Base-by-base conservation (phyloP, 2,888 invertebrate species). In the Lymantria monacha region DNA sequence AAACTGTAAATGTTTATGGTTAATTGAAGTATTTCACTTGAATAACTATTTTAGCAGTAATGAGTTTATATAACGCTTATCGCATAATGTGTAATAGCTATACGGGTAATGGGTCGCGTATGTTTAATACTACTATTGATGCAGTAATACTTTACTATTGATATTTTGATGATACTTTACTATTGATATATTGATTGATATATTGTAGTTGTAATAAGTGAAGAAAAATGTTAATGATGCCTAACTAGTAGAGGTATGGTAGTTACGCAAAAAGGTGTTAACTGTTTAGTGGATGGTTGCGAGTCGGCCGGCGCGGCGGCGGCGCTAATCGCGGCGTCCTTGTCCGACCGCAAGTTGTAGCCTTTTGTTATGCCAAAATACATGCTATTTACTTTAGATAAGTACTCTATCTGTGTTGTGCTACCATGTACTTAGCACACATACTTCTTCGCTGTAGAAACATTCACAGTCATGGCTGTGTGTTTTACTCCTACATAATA, bases 251-350 rank as follows among this genome's bases (percentile, higher is more conserved):
- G 31, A 48, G 42, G 31, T 47, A 22, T 30, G 15, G 0, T 47
- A 51, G 52, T 61, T 48, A 61, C 44, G 60, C 59, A 65, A 22
- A 22, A 22, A 22, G 22, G 52, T 60, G 66, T 55, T 60, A 71
- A 67, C 62, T 68, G 63, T 69, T 77, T 73, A 72, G 67, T 63
- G 57, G 61, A 54, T 59, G 61, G 63, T 56, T 65, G 68, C 68
- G 66, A 30, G 63, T 49, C 57, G 53, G 49, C 54, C 47, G n/a
- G 48, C 48, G 53, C n/a, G n/a, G n/a, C 36, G 44, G 48, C 48
- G 53, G 56, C 56, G 69, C 73, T 79, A 79, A 81, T 70, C 63
- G 61, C 45, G 42, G 47, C 58, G 73, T 61, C 83, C 81, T 81
- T 79, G 79, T 41, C 12, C 48, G 10, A 44, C 48, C 36, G 48